Conservation (phyloP, 2,797 vertebrate genomes). For the Tamandua tetradactyla region DNA sequence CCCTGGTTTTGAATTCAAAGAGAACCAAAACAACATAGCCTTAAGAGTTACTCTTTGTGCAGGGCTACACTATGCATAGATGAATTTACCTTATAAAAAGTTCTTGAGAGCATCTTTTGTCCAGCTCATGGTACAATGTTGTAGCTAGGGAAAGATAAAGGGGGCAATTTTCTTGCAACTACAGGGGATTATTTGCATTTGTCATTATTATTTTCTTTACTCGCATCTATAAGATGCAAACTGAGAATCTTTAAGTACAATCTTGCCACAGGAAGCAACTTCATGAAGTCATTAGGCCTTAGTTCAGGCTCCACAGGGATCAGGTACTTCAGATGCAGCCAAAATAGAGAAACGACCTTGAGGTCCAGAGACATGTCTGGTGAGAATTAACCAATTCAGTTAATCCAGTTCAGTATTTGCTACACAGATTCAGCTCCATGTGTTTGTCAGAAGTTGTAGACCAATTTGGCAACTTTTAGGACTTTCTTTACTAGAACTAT, state of each 20-base stretch:
- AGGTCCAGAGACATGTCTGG: neutral
- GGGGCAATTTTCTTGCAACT: neutral
- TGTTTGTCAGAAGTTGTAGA: neutral
- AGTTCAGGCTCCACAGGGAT: neutral
- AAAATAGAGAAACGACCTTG: neutral
- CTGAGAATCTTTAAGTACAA: neutral
- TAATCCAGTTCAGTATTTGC: neutral
- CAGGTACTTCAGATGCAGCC: neutral
- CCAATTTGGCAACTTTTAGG: neutral
- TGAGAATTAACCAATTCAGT: neutral
- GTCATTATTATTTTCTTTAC: neutral
- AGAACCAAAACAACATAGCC: neutral
- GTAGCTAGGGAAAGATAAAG: neutral
- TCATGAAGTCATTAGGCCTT: neutral
- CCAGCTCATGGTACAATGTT: neutral
- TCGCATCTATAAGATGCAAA: neutral
- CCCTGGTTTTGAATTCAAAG: neutral
- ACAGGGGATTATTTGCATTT: conserved; percentile 1
- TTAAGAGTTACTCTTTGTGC: neutral
- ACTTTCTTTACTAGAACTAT: neutral
- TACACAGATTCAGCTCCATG: too few relatives aligned
- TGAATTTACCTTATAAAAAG: neutral
- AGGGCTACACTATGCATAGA: neutral
- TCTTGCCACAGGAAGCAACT: neutral
- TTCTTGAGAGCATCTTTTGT: neutral